A percentile compares a stretch with the other conserved stretches of the same genome.
These are phyloP conservation scores for Teleogryllus occipitalis DNA, from an alignment of 1,140 invertebrate species.

Conservation along the genomic window DNA sequence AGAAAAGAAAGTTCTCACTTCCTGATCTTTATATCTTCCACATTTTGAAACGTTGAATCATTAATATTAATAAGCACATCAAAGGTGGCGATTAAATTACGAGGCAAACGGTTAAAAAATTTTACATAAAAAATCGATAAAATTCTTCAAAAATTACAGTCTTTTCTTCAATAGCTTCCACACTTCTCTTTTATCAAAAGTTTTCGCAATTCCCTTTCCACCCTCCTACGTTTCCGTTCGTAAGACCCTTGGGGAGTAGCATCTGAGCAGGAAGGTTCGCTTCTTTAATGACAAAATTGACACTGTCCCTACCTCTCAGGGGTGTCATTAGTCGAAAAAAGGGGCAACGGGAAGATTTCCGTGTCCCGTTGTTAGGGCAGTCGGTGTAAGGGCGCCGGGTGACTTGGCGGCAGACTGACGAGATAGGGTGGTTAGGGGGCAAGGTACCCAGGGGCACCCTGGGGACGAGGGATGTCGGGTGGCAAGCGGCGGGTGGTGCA, in stretches of 20 bases:
- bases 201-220: neutral
- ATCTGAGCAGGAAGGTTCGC: neutral
- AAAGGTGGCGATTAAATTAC: too few species aligned
- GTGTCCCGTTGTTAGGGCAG: neutral
- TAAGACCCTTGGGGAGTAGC: neutral
- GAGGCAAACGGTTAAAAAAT: neutral
- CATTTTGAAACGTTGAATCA: neutral
- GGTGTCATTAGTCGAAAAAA: neutral
- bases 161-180: neutral
- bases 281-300: neutral
- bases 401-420: neutral
- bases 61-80: too few species aligned
- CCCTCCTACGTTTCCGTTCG: neutral
- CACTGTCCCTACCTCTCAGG: neutral
- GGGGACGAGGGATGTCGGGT: too few species aligned
- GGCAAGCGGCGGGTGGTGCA: too few species aligned
- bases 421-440: too few species aligned
- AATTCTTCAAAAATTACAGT: neutral
- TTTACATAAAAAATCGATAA: neutral
- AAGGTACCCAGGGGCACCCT: too few species aligned
- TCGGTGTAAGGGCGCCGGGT: neutral
- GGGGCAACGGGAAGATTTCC: neutral
- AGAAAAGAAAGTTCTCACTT: too few species aligned
- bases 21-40: neutral
- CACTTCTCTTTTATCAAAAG: neutral